These are phyloP conservation scores for Malthinus flaveolus DNA, from an alignment of 2,888 invertebrate genomes.

Conservation along the genomic window DNA sequence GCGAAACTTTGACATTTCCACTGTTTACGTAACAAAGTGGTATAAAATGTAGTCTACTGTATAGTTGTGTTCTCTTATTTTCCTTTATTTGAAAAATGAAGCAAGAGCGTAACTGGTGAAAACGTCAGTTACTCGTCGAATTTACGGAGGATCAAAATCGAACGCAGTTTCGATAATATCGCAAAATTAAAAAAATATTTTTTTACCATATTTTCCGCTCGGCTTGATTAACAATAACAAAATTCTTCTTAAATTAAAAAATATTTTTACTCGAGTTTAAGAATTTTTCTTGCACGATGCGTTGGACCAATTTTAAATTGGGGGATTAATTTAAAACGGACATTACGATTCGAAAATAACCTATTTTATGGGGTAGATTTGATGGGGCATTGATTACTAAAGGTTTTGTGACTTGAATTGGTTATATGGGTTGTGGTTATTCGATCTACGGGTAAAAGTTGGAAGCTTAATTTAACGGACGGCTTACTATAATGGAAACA, in stretches of 20 bases:
- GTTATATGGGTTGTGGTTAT: constrained; percentile 17
- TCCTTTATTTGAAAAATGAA: constrained; percentile 1
- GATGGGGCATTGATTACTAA: constrained; percentile 24
- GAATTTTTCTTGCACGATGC: no score
- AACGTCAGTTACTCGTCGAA: no score
- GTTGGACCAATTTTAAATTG: no score
- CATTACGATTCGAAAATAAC: neutral
- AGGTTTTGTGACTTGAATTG: constrained; percentile 21
- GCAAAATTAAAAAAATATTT: no score
- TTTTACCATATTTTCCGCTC: no score
- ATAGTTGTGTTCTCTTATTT: neutral
- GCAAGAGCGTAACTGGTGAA: no score
- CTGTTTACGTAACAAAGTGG: constrained; percentile 6
- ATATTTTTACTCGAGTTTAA: no score
- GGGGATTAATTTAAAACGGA: no score
- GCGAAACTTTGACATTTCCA: constrained; percentile 3
- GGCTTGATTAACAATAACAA: no score
- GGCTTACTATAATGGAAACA: constrained; percentile 22
- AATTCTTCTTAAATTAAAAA: no score
- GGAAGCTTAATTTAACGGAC: constrained; percentile 23
- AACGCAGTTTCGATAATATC: no score
- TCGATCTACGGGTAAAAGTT: constrained; percentile 23
- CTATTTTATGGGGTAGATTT: constrained; percentile 19
- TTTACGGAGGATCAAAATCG: no score
- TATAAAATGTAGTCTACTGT: constrained; percentile 5